These are phyloP conservation scores for Melanotaenia nigrans DNA, from an alignment of 2,797 vertebrate species.

Conservation along the genomic window DNA sequence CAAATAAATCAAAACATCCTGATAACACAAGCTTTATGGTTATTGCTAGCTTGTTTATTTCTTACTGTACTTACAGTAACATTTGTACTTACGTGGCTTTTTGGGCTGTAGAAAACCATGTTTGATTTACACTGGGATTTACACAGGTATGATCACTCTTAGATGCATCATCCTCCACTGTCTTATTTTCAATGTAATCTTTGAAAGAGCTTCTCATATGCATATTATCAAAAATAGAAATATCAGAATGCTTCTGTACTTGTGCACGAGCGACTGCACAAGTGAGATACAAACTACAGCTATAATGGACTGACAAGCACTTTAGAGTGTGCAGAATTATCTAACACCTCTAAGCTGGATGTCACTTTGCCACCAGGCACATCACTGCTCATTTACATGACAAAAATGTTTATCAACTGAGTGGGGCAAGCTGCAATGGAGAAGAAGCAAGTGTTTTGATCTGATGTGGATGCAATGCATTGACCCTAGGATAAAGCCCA, in stretches of 20 bases:
- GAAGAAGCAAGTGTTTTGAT: not conserved
- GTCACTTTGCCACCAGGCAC: constrained; percentile 12
- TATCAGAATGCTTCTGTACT: not conserved
- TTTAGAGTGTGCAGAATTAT: constrained; percentile 2
- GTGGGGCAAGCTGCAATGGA: not conserved
- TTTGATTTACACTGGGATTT: not conserved
- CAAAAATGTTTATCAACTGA: not conserved
- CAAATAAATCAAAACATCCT: not conserved
- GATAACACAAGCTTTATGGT: not conserved
- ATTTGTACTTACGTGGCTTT: too few relatives aligned
- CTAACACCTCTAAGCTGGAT: not conserved
- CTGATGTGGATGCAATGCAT: not conserved
- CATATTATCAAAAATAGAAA: not conserved
- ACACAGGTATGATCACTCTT: not conserved
- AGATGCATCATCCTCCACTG: not conserved
- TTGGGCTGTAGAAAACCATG: not conserved
- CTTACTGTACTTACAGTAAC: too few relatives aligned
- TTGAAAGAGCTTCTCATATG: not conserved
- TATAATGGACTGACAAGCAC: not conserved
- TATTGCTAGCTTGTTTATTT: not conserved
- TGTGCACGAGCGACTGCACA: not conserved
- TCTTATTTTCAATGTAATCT: not conserved
- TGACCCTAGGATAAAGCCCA: not conserved
- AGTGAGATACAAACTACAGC: not conserved
- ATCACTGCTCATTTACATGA: not conserved